These are phyloP conservation scores for Pentamera pediparva DNA, from an alignment of 53 echinoderm and acorn worm genomes.

Conservation along the genomic window DNA sequence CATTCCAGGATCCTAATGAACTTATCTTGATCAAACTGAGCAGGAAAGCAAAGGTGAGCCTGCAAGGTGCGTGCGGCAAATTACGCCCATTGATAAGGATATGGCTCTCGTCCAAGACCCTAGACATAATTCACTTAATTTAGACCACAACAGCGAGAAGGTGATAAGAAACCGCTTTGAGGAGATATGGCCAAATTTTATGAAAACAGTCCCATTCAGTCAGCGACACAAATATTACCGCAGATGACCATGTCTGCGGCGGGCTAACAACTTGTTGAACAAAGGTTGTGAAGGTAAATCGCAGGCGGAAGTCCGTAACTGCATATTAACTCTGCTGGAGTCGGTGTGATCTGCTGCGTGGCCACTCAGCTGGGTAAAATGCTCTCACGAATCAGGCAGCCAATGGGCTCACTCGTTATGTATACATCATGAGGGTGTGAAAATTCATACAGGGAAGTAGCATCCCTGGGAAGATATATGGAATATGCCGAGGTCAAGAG, in stretches of 20 bases:
- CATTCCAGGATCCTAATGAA: constrained; percentile 20
- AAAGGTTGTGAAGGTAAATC: too few relatives aligned
- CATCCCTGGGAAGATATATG: too few relatives aligned
- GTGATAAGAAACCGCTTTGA: constrained; percentile 9
- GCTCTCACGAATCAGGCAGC: neutral
- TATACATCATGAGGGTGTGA: constrained; percentile 2
- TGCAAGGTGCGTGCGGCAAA: too few relatives aligned
- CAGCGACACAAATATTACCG: neutral
- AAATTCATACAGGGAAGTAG: neutral
- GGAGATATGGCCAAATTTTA: constrained; percentile 20
- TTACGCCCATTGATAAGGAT: too few relatives aligned
- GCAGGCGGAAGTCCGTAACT: too few relatives aligned
- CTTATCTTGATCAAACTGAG: constrained; percentile 28
- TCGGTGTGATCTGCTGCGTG: neutral
- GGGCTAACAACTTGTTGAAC: too few relatives aligned
- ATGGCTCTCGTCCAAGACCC: too few relatives aligned
- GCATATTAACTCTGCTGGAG: constrained; percentile 8
- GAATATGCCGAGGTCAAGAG: too few relatives aligned
- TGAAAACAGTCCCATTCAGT: constrained; percentile 1
- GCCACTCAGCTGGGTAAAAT: neutral
- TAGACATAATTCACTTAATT: too few relatives aligned
- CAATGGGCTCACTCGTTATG: neutral
- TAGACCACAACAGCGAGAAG: neutral
- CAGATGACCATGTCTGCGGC: too few relatives aligned
- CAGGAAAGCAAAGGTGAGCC: neutral